These are phyloP conservation scores for Ochropleura plecta DNA, from an alignment of 2,888 invertebrate species.

Conservation along the genomic window DNA sequence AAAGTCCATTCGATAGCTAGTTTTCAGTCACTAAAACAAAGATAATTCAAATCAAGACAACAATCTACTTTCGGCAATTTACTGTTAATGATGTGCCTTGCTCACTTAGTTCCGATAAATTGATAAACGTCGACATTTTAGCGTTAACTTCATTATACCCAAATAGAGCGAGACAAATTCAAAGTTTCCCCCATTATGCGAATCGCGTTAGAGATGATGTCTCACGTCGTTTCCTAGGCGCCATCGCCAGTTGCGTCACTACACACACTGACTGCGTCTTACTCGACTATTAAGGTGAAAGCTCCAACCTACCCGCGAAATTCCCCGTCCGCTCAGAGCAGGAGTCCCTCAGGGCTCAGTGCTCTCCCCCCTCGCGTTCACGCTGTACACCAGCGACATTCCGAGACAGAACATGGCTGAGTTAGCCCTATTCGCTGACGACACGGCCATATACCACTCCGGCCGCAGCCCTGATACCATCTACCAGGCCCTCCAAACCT, in stretches of 20 bases:
- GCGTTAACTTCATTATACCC: background rate
- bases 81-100: background rate
- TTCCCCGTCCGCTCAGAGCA: too few species aligned
- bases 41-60: background rate
- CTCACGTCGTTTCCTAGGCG: conserved; percentile 52
- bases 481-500: too few species aligned
- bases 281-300: conserved; percentile 48
- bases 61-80: background rate
- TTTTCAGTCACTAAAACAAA: background rate
- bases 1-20: background rate
- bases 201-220: conserved; percentile 26
- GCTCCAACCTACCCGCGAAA: too few species aligned
- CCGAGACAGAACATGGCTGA: too few species aligned
- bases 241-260: conserved; percentile 48
- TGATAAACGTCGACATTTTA: conserved; percentile 1
- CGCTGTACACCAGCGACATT: too few species aligned
- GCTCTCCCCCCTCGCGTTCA: too few species aligned
- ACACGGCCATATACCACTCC: too few species aligned
- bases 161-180: conserved; percentile 43
- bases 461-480: too few species aligned
- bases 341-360: too few species aligned
- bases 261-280: conserved; percentile 36
- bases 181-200: conserved; percentile 50
- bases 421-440: too few species aligned
- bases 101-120: background rate